A percentile compares a stretch with the other conserved stretches of the same genome.
These are phyloP conservation scores for Sinella curviseta DNA, from an alignment of 1,140 invertebrate genomes.

Conservation along the genomic window DNA sequence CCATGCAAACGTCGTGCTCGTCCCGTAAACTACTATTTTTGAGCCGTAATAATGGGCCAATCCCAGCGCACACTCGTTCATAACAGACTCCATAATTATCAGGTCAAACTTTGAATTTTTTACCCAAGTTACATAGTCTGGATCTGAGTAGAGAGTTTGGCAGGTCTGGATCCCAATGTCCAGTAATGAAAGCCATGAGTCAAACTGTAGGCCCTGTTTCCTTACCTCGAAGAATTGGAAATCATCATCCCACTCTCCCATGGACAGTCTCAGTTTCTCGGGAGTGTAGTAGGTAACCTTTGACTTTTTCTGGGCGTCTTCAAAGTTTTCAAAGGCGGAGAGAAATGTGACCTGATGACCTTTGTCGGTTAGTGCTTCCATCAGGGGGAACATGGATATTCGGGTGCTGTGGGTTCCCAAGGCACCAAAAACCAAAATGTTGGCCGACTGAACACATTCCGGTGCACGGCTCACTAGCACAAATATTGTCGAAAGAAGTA, in stretches of 20 bases:
- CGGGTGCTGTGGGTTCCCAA: neutral
- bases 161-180: no score
- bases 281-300: neutral
- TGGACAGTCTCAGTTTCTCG: neutral
- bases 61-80: slow-evolving; percentile 48
- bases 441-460: no score
- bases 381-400: no score
- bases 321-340: neutral
- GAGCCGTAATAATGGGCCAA: slow-evolving; percentile 28
- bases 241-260: neutral
- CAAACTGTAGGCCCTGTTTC: neutral
- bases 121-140: neutral
- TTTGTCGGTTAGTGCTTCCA: neutral
- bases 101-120: slow-evolving; percentile 48
- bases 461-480: no score
- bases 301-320: no score
- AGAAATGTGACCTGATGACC: slow-evolving; percentile 5
- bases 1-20: neutral
- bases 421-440: neutral
- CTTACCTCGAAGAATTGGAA: neutral
- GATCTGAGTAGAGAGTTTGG: no score
- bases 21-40: slow-evolving; percentile 23
- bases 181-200: no score
- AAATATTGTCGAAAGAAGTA: no score
- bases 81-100: slow-evolving; percentile 50